Percentiles rank a stretch among this genome's conserved stretches.
Evolutionary conservation across 1,140 invertebrate genomes (phyloP).

Genomic region (Aphidius gifuensis): DNA sequence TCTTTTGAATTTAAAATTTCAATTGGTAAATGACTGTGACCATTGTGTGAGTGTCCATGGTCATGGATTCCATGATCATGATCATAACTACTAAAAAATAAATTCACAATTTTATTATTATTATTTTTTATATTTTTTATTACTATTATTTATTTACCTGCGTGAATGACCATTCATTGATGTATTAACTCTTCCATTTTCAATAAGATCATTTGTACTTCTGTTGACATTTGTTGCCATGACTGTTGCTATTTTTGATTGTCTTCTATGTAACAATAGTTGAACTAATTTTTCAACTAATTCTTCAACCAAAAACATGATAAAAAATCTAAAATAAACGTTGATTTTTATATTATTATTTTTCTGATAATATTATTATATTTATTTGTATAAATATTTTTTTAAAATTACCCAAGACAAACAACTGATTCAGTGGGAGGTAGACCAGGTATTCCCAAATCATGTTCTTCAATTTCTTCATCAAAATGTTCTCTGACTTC

Average conservation of each 20-base stretch:
- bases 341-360: neutral
- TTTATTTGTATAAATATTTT: neutral
- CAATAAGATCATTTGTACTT: slow-evolving; percentile 46
- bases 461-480: slow-evolving; percentile 53
- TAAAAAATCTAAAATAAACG: slow-evolving; percentile 66
- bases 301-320: slow-evolving; percentile 83
- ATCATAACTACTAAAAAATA: slow-evolving; percentile 37
- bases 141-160: slow-evolving; percentile 31
- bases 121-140: neutral
- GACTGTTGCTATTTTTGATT: slow-evolving; percentile 24
- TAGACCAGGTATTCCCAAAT: slow-evolving; percentile 58
- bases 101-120: slow-evolving; percentile 7
- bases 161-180: slow-evolving; percentile 31
- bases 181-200: slow-evolving; percentile 33
- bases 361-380: neutral
- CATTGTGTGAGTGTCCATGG: slow-evolving; percentile 6
- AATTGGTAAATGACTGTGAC: slow-evolving; percentile 51
- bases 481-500: slow-evolving; percentile 75
- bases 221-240: slow-evolving; percentile 31
- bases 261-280: slow-evolving; percentile 57
- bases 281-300: slow-evolving; percentile 82
- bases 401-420: slow-evolving; percentile 56
- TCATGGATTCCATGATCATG: slow-evolving; percentile 17
- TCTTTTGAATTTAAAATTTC: slow-evolving; percentile 44
- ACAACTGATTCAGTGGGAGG: slow-evolving; percentile 70